Base-by-base conservation (phyloP, 2,888 invertebrate genomes). In the Cabera pusaria region DNA sequence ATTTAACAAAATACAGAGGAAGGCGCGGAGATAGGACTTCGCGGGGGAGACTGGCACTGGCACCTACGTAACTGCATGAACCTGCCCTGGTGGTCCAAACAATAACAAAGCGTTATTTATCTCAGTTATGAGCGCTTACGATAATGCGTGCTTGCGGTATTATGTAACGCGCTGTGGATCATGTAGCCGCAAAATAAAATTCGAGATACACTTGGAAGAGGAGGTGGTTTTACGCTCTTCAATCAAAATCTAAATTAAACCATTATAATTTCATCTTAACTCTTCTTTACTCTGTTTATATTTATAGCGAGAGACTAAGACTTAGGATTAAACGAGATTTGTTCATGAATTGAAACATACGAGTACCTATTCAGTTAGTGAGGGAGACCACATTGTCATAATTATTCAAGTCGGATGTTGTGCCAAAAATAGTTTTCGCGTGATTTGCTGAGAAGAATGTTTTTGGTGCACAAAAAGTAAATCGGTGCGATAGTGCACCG, bases 71-170 rank as follows among this genome's bases (percentile, higher is more conserved):
- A 1, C 14, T 25, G 29, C 35, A 31, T 31, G 6, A 20, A 53
- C 50, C 44, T 49, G 46, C 53, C 57, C 65, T 71, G 87, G 87
- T 87, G 87, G 86, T 87, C 86, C 62, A 43, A 81, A 82, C 82
- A 85, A 83, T 81, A 85, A 81, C 78, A 81, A 60, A 64, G 48
- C 60, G 62, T 75, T 73, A 74, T 76, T 67, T 74, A 77, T 76
- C 67, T 72, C 63, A 59, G 69, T 70, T 73, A 73, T 72, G 70
- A 74, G 25, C 24, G 64, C 73, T 72, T 71, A 71, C 60, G 70
- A 67, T 62, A 55, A 40, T 40, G 28, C 40, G 52, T 60, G 50
- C 49, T 52, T 53, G 56, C 42, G 37, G 46, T 50, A 60, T 28
- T 25, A 46, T 50, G 48, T 43, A 55, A 53, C n/a, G n/a, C n/a